These are phyloP conservation scores for Selenia dentaria DNA, from an alignment of 2,888 invertebrate genomes.

Conservation along the genomic window DNA sequence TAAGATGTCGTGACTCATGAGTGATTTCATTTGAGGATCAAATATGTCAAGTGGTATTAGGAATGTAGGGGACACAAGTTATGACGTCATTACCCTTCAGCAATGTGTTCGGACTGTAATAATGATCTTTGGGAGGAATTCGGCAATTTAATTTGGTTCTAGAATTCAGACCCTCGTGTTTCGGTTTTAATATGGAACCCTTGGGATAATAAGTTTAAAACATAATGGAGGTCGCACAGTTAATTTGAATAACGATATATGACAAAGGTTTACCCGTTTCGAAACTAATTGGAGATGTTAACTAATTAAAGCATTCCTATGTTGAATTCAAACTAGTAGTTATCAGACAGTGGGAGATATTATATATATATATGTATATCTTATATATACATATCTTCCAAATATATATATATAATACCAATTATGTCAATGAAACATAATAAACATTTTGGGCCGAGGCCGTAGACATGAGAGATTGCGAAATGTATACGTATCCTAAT, in stretches of 20 bases:
- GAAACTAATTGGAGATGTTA: slow-evolving; percentile 13
- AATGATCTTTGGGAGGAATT: slow-evolving; percentile 29
- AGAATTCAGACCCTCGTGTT: slow-evolving; percentile 11
- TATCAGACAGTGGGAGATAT: too few relatives aligned
- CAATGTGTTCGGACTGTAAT: slow-evolving; percentile 18
- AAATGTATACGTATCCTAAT: too few relatives aligned
- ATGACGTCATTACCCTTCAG: slow-evolving; percentile 24
- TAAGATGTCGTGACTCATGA: slow-evolving; percentile 34
- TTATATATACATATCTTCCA: too few relatives aligned
- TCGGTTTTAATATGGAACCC: slow-evolving; percentile 5
- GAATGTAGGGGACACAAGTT: slow-evolving; percentile 49
- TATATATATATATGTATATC: too few relatives aligned
- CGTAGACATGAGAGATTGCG: too few relatives aligned
- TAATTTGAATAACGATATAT: slow-evolving; percentile 12
- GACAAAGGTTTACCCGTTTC: slow-evolving; percentile 12
- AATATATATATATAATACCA: too few relatives aligned
- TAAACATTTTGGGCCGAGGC: too few relatives aligned
- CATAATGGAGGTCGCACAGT: slow-evolving; percentile 15
- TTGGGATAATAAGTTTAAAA: slow-evolving; percentile 19
- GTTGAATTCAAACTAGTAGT: background rate
- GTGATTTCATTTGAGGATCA: slow-evolving; percentile 45
- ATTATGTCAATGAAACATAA: too few relatives aligned
- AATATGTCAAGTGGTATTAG: slow-evolving; percentile 46
- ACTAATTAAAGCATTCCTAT: slow-evolving; percentile 9
- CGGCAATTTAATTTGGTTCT: slow-evolving; percentile 15